phyloP scores from a whole-genome alignment of 2,888 invertebrate genomes.

The Agrotis ipsilon region DNA sequence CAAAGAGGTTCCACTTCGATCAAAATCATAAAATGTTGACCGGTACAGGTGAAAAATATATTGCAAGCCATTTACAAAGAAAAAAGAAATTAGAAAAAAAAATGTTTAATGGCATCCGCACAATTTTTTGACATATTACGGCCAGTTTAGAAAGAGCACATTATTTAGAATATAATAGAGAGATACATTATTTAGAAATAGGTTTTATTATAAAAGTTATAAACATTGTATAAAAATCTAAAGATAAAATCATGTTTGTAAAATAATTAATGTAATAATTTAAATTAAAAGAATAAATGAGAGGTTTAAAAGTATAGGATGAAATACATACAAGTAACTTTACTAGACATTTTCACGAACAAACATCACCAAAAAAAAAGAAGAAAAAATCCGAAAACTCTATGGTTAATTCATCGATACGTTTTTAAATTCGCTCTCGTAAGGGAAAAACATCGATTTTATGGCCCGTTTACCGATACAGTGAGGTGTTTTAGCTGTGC shows the following conservation, averaged over 20 bases:
- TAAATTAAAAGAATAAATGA: too few species aligned
- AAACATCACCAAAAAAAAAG: background rate
- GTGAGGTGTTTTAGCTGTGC: constrained; percentile 60
- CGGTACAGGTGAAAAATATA: background rate
- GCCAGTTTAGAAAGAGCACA: background rate
- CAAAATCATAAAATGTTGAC: background rate
- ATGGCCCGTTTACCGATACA: constrained; percentile 65
- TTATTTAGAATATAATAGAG: too few species aligned
- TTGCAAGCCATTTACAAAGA: background rate
- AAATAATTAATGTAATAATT: too few species aligned
- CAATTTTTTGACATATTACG: background rate
- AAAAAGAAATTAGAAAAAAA: background rate
- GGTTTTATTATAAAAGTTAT: background rate
- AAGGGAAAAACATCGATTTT: constrained; percentile 65
- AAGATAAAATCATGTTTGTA: too few species aligned
- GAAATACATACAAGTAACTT: too few species aligned
- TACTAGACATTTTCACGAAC: background rate
- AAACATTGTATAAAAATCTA: background rate
- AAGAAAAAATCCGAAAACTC: constrained; percentile 39
- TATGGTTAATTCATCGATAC: constrained; percentile 68
- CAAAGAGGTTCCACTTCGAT: background rate
- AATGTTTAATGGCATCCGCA: background rate
- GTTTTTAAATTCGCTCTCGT: constrained; percentile 65
- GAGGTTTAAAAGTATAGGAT: too few species aligned
- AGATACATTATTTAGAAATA: background rate